Conservation (phyloP, 2,888 invertebrate species). For the Hypomecis punctinalis region DNA sequence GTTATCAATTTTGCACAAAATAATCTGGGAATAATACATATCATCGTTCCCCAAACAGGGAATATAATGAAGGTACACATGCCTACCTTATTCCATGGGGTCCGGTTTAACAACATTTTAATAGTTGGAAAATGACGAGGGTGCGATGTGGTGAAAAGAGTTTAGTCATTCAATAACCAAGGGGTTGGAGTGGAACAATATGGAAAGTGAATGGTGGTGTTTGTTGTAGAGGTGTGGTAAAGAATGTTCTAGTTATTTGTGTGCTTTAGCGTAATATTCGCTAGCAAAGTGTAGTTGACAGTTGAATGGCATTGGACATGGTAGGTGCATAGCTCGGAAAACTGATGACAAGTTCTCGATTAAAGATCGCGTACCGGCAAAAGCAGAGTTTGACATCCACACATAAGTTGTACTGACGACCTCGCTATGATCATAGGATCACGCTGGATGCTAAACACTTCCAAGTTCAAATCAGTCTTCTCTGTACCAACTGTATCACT, state of each 20-base stretch:
- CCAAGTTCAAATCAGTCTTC: no score
- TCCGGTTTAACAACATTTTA: conserved; percentile 24
- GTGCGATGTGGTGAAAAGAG: conserved; percentile 18
- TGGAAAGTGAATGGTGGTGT: conserved; percentile 1
- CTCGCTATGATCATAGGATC: no score
- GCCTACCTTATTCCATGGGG: conserved; percentile 14
- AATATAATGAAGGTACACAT: conserved; percentile 11
- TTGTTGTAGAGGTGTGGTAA: not conserved
- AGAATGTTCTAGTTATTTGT: not conserved
- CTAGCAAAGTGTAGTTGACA: no score
- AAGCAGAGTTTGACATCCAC: no score
- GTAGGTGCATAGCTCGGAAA: no score
- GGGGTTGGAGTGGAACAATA: conserved; percentile 17
- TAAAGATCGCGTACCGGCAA: no score
- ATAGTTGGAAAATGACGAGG: conserved; percentile 29
- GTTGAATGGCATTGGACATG: no score
- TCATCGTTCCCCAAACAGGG: conserved; percentile 2
- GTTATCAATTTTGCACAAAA: not conserved
- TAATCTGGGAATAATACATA: not conserved
- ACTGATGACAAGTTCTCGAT: no score
- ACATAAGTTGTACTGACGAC: no score
- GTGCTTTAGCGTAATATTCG: no score
- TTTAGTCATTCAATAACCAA: conserved; percentile 27
- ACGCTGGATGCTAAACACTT: no score
- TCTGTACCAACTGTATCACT: no score